These are phyloP conservation scores for Yponomeuta evonymella DNA, from an alignment of 2,888 invertebrate genomes.

Conservation along the genomic window DNA sequence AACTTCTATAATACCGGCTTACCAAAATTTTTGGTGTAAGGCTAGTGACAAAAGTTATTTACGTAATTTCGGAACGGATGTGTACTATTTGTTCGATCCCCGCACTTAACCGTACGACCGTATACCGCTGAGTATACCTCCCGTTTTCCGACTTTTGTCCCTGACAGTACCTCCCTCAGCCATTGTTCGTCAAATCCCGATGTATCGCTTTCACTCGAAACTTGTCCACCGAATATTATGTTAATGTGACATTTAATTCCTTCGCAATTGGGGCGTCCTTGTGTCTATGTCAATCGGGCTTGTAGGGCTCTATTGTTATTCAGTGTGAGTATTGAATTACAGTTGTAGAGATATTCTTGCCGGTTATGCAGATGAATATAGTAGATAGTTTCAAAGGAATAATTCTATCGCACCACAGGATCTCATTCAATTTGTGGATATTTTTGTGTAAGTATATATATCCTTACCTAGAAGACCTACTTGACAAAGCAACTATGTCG, in stretches of 20 bases:
- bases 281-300: not conserved
- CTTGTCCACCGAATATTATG: conserved; percentile 10
- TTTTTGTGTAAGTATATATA: too few species aligned
- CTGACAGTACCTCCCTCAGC: conserved; percentile 28
- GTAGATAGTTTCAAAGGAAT: not conserved
- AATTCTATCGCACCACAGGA: too few species aligned
- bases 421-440: too few species aligned
- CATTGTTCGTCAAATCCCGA: conserved; percentile 67
- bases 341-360: not conserved
- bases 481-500: too few species aligned
- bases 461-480: too few species aligned
- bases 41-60: too few species aligned
- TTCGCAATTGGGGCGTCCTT: not conserved
- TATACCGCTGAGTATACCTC: not conserved
- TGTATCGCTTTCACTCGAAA: conserved; percentile 57
- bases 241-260: conserved; percentile 13
- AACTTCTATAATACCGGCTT: too few species aligned
- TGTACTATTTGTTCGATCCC: too few species aligned
- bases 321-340: not conserved
- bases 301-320: not conserved
- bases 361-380: not conserved
- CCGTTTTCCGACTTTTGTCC: not conserved
- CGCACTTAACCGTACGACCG: too few species aligned
- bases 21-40: too few species aligned
- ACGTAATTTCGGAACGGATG: too few species aligned